Evolutionary conservation across 1,140 invertebrate genomes (phyloP), one percentile per base, ranked within the genome.

Genomic region (Gyrodactylus bullatarudis): DNA sequence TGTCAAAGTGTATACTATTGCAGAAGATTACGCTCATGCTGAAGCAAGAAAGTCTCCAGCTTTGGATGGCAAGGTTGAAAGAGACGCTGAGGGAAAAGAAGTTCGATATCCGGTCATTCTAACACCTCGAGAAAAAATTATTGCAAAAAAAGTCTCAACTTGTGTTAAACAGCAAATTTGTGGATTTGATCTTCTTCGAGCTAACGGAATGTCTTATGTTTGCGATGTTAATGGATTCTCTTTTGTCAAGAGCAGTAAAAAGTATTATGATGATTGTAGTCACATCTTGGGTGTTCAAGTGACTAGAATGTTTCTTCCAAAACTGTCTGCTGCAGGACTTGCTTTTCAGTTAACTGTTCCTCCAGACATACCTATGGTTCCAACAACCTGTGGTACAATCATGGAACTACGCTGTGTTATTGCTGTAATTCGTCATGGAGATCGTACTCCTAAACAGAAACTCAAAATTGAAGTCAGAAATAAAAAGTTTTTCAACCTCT

Each of bases 211-310:
- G 79, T 97, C 92, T 0, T 98, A 91, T 80, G 95, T 99, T 0
- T 98, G 93, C 82, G 95, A 99, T 83, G 94, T 99, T 0, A 99
- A 99, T 83, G 95, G 95, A 0, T 99, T 99, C 81, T 96, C 91
- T 79, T 99, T 99, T 82, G 95, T 99, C 2, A 99, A 99, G 79
- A 98, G 95, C 80, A 97, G 93, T 0, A 91, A 89, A 78, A 99
- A 99, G 79, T 99, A 99, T 82, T 99, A 99, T 79, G 94, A 99
- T 80, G 95, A 99, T 79, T 97, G 91, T 81, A 91, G 93, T 1
- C 93, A 94, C 81, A 97, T 99, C 74, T 82, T 99, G 20, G 83
- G 82, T 77, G 82, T 78, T 76, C 82, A 75, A n/a, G 76, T 74
- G 1, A 74, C 54, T 1, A 8, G 70, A 26, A 20, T 23, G 8